A percentile compares a stretch with the other conserved stretches of the same genome.
These are phyloP conservation scores for Oxytorus armatus DNA, from an alignment of 2,888 invertebrate genomes.

Conservation along the genomic window DNA sequence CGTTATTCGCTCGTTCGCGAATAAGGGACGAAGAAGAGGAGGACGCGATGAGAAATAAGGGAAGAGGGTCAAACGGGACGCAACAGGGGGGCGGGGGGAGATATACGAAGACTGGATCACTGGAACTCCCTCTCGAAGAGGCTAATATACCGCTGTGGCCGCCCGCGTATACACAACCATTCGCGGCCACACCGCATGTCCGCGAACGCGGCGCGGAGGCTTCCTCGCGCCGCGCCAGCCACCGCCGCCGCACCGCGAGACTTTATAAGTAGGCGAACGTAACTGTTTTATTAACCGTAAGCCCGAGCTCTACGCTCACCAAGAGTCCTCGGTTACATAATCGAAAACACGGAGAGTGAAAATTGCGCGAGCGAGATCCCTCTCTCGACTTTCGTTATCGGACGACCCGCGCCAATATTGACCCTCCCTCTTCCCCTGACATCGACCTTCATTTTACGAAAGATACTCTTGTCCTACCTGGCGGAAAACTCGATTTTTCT, in stretches of 20 bases:
- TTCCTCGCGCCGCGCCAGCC: slow-evolving; percentile 44
- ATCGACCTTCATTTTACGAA: slow-evolving; percentile 54
- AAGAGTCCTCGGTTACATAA: slow-evolving; percentile 78
- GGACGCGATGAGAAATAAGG: slow-evolving; percentile 27
- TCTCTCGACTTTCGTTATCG: slow-evolving; percentile 82
- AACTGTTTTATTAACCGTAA: slow-evolving; percentile 83
- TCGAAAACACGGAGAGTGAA: slow-evolving; percentile 84
- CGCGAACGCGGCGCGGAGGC: slow-evolving; percentile 39
- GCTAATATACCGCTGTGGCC: slow-evolving; percentile 63
- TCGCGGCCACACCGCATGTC: slow-evolving; percentile 40
- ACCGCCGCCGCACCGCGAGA: slow-evolving; percentile 66
- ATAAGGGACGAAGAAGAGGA: slow-evolving; percentile 34
- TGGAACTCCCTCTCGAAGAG: slow-evolving; percentile 64
- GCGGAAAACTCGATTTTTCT: background rate
- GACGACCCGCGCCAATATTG: slow-evolving; percentile 68
- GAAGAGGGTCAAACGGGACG: slow-evolving; percentile 66
- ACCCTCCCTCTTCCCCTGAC: slow-evolving; percentile 49
- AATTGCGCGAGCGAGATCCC: slow-evolving; percentile 79
- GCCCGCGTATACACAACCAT: slow-evolving; percentile 41
- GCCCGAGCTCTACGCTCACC: slow-evolving; percentile 74
- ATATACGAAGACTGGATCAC: slow-evolving; percentile 67
- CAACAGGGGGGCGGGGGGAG: slow-evolving; percentile 26
- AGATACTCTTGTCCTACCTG: background rate
- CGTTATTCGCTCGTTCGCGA: slow-evolving; percentile 6
- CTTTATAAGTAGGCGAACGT: slow-evolving; percentile 80